Evolutionary conservation across 2,888 invertebrate genomes (phyloP), one percentile per base, ranked within the genome.

Genomic region (Nephrotoma flavescens): DNA sequence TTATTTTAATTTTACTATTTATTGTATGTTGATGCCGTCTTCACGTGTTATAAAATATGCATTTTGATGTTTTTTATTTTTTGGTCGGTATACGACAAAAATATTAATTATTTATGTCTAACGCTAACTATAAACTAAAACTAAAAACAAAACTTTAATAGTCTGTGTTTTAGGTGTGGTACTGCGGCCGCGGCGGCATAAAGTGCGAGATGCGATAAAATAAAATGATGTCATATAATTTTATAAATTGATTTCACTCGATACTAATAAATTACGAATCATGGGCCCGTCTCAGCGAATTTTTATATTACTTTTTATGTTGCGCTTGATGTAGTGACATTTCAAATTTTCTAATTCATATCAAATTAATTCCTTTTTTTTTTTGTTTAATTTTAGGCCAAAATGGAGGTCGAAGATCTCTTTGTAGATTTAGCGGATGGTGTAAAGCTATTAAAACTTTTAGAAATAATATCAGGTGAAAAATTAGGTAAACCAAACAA

Each of bases 381-480:
- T 52, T 86, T 86, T 87, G 87, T 86, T 87, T 86, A n/a, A 83
- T 87, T 92, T 86, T 93, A 99, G 98, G 98, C 97, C 88, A 96
- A 98, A 89, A 96, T 99, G 97, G 98, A 99, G 92, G 98, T 99
- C 92, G 97, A 97, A 89, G 99, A 99, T 92, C 94, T 99, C 89
- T 99, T 99, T 94, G 95, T 94, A 89, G 99, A 99, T 93, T 94
- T 99, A 90, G 97, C 96, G 86, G 99, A 99, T 92, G 99, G 99
- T 87, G 95, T 96, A 91, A 96, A 98, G 90, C 93, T 98, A 89
- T 93, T 98, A 90, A 97, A 97, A 92, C 94, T 99, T 88, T 93
- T 99, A 91, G 99, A 99, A 94, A 98, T 99, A 91, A 99, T 99
- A 92, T 98, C 98, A 88, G 99, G 99, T 57, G 99, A 99, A 92